phyloP scores from a whole-genome alignment of 2,888 invertebrate species.

The Dione vanillae region DNA sequence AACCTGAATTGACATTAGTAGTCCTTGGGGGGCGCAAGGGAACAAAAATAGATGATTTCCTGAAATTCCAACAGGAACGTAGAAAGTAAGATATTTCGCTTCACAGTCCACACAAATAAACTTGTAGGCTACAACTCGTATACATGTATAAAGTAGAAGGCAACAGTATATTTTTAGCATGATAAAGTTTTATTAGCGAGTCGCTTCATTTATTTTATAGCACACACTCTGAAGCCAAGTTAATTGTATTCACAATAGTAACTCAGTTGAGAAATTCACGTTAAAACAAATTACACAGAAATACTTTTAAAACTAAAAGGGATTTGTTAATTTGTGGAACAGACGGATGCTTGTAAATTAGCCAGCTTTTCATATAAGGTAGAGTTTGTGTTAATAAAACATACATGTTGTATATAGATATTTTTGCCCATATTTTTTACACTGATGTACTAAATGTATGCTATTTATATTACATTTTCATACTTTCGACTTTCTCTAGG shows the following conservation, averaged over 20 bases:
- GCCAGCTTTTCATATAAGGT: conserved; percentile 15
- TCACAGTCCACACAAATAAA: too few species aligned
- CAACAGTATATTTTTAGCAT: background rate
- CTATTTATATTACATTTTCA: background rate
- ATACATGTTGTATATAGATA: background rate
- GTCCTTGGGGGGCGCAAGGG: too few species aligned
- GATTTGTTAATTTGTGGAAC: conserved; percentile 36
- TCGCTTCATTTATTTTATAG: conserved; percentile 17
- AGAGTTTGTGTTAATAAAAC: background rate
- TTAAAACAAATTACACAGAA: conserved; percentile 35
- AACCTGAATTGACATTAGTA: too few species aligned
- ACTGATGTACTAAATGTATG: too few species aligned
- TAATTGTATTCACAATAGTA: conserved; percentile 23
- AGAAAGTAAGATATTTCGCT: too few species aligned
- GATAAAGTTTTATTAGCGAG: conserved; percentile 1
- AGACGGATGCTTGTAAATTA: conserved; percentile 39
- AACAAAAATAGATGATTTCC: too few species aligned
- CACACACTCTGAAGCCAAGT: conserved; percentile 3
- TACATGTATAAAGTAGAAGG: background rate
- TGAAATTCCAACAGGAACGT: too few species aligned
- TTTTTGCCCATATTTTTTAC: background rate
- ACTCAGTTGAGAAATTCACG: conserved; percentile 29
- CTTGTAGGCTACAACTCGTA: background rate
- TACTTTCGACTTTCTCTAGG: too few species aligned
- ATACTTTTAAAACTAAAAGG: conserved; percentile 45